A percentile compares a stretch with the other conserved stretches of the same genome.
phyloP scores from a whole-genome alignment of 2,113 vertebrate genomes.

The Atrichornis clamosus region DNA sequence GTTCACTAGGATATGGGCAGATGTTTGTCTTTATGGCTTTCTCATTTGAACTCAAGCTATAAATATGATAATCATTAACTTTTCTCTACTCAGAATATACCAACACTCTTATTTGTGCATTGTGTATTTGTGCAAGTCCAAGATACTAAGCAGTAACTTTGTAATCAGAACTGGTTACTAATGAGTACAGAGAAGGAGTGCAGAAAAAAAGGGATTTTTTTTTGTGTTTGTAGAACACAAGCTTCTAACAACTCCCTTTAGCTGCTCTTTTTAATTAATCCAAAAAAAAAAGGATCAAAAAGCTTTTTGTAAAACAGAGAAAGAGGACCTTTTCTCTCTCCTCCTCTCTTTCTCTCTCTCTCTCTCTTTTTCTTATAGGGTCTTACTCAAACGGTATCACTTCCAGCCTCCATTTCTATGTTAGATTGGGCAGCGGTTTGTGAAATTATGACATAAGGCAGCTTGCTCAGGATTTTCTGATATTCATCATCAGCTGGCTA shows the following conservation, averaged over 20 bases:
- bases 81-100: conserved; percentile 25
- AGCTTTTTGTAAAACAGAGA: not conserved
- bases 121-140: not conserved
- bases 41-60: conserved; percentile 48
- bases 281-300: not conserved
- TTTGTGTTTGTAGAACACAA: not conserved
- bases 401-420: not conserved
- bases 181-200: not conserved
- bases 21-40: conserved; percentile 48
- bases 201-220: not conserved
- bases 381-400: not conserved
- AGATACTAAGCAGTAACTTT: conserved; percentile 22
- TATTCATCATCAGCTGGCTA: not conserved
- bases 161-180: not conserved
- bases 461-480: not conserved
- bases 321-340: not conserved
- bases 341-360: not conserved
- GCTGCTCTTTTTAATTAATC: not conserved
- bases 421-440: not conserved
- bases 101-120: conserved; percentile 3
- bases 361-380: not conserved
- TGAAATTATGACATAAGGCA: not conserved
- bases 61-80: conserved; percentile 59
- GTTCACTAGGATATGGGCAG: not conserved
- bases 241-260: not conserved